Base-by-base conservation (phyloP, 2,113 vertebrate species). In the Crotalus viridis region DNA sequence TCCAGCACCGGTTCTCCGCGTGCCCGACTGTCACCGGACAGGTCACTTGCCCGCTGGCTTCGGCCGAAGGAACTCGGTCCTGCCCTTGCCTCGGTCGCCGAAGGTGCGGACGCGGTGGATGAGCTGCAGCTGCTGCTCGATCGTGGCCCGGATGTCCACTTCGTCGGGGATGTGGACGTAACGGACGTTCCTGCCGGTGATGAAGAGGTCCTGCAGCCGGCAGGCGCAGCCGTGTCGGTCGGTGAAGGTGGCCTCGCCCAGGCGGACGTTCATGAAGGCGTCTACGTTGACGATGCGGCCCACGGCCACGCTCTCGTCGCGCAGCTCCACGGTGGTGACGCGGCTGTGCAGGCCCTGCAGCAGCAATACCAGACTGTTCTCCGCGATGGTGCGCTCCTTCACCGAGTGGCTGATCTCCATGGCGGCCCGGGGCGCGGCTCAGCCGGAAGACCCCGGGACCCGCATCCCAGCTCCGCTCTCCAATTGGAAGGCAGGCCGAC, bases 341-440 rank as follows among this genome's bases (percentile, higher is more conserved):
- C 93, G 96, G 13, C 99, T 98, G 0, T 97, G 97, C 74, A 99
- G 97, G 33, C 99, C 99, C 97, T 99, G 99, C 95, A 99, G 98
- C 92, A 99, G 98, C 92, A 99, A 97, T 92, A 99, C 98, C 97
- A 99, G 97, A 97, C 99, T 99, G 98, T 99, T 99, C 97, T 99
- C 99, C 0, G 98, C 96, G 91, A 99, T 99, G 2, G 98, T 98
- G 64, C 99, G 98, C 97, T 99, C 99, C 85, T 98, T 98, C 87
- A 99, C 95, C 0, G 99, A 99, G 97, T 98, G 98, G 94, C 98
- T 97, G 93, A 98, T 95, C 10, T 98, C 98, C 98, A 98, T 69
- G 64, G 64, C 28, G 64, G 28, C 28, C 64, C 28, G 10, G 10
- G n/a, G 26, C 28, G 10, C 28, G 61, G 28, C 61, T 69, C 61